These are phyloP conservation scores for Antidorcas marsupialis DNA, from an alignment of 2,113 vertebrate genomes.

Conservation along the genomic window DNA sequence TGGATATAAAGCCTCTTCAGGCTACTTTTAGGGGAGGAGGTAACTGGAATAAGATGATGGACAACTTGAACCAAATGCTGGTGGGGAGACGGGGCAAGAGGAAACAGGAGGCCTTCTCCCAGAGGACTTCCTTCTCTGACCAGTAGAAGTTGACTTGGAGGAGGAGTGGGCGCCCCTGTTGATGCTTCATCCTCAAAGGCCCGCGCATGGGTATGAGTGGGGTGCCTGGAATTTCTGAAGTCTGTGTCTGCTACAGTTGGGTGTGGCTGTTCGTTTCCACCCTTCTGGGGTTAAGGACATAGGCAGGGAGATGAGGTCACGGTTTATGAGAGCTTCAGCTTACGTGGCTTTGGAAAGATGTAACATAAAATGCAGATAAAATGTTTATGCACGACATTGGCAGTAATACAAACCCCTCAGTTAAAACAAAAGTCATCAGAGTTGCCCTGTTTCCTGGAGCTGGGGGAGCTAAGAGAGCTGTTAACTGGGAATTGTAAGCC, in stretches of 20 bases:
- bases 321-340: background rate
- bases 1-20: background rate
- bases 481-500: background rate
- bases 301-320: background rate
- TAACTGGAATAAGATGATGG: background rate
- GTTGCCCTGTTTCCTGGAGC: background rate
- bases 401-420: background rate
- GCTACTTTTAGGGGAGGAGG: background rate
- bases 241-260: background rate
- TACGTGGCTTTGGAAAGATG: background rate
- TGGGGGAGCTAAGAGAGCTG: background rate
- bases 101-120: background rate
- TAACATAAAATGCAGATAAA: background rate
- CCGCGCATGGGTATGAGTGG: accelerated
- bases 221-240: background rate
- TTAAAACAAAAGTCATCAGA: background rate
- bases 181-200: background rate
- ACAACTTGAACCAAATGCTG: background rate
- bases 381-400: background rate
- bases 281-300: background rate
- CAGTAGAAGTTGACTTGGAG: background rate
- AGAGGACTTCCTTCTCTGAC: background rate
- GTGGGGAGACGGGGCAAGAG: background rate
- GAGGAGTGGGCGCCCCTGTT: accelerated
- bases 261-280: background rate